Evolutionary conservation across 64 coral and sea anemone species (phyloP), one percentile per base, ranked within the genome.

Genomic region (Montipora foliosa): DNA sequence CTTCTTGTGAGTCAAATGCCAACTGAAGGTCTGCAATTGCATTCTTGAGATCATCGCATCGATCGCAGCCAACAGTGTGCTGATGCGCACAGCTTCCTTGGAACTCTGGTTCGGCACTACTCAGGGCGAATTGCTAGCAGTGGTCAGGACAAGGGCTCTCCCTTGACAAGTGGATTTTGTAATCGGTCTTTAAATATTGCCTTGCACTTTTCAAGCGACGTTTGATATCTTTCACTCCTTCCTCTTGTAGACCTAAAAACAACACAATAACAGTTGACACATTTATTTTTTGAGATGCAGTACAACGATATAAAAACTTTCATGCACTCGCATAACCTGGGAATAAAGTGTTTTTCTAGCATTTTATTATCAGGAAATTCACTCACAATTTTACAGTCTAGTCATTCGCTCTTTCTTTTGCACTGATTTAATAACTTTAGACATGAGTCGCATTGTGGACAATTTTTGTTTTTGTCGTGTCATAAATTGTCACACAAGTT

Each of bases 101-200:
- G 25, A 29, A 25, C 3, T 89, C 87, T 20, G 14, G 12, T 6
- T 89, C 13, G 5, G 12, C 25, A 60, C 64, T 89, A 14, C 87
- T 89, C 59, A 93, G 51, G 45, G 84, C 84, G 69, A 61, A 81
- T 55, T 21, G 11, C 8, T 84, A 47, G 47, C 84, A 93, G 70
- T 93, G 92, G 67, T 93, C 92, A 29, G 84, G 47, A 93, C 92
- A 93, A 8, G 84, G 69, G 20, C 24, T 74, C 58, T 87, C 84
- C 19, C 6, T 48, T 2, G 84, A 80, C 1, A 93, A 59, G 46
- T 88, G 76, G 49, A 87, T 76, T 52, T 93, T 93, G 85, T 52
- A 88, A 73, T 93, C 84, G 2, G 84, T 70, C 60, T 93, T 93
- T 16, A 93, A 25, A 77, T 93, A 87, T 47, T 37, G 47, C 76